These are phyloP conservation scores for Teleopsis dalmanni DNA, from an alignment of 1,140 invertebrate species.

Conservation along the genomic window DNA sequence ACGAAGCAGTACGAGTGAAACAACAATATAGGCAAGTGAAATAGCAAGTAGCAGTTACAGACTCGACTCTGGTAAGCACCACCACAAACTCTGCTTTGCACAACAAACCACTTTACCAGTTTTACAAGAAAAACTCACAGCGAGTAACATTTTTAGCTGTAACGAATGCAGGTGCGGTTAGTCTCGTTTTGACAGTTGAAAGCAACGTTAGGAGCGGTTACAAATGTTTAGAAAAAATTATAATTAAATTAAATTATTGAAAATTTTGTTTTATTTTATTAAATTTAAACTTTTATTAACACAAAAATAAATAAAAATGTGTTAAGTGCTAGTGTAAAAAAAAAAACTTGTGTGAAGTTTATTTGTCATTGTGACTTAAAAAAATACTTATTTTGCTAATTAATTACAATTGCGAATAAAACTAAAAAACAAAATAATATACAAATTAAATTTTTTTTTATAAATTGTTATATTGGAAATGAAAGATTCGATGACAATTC, in stretches of 20 bases:
- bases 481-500: conserved; percentile 43
- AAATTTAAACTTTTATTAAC: background rate
- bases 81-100: too few relatives aligned
- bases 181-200: conserved; percentile 41
- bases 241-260: background rate
- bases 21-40: too few relatives aligned
- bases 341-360: background rate
- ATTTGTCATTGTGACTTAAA: background rate
- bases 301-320: background rate
- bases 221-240: conserved; percentile 2
- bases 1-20: too few relatives aligned
- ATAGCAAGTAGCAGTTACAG: too few relatives aligned
- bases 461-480: conserved; percentile 19
- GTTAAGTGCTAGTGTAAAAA: background rate
- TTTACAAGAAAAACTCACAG: too few relatives aligned
- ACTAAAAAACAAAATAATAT: background rate
- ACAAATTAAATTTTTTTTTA: background rate
- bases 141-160: conserved; percentile 8
- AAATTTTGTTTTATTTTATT: background rate
- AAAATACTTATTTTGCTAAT: background rate
- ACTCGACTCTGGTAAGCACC: too few relatives aligned
- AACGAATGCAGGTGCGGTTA: conserved; percentile 32
- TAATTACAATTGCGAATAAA: background rate
- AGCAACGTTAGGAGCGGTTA: conserved; percentile 23
- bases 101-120: too few relatives aligned